Base-by-base conservation (phyloP, 2,797 vertebrate genomes). In the Tamandua tetradactyla region DNA sequence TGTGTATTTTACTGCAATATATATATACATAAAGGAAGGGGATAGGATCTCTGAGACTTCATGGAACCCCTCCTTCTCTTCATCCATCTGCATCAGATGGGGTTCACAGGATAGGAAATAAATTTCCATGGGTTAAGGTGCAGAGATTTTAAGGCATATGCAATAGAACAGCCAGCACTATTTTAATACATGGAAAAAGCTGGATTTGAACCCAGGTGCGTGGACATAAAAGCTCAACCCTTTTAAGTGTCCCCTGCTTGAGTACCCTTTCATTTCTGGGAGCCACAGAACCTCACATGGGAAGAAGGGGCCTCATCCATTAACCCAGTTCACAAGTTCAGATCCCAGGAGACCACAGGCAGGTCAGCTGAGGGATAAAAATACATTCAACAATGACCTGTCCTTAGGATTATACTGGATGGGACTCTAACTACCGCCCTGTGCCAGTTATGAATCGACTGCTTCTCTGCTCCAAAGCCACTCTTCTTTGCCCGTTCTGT, bases 161-260 rank as follows among this genome's bases (percentile, higher is more conserved):
- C 18, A 15, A 35, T 30, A 35, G 59, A 69, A 2, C 20, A 17
- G 59, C 27, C 11, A 22, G 72, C 23, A 27, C 14, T 35, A 17
- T 1, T 1, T 15, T 42, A 71, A 62, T 13, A 30, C 11, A 13
- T 2, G 15, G 30, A 20, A 32, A 42, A 44, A 27, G 25, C 87
- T 87, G 81, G 32, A 18, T 44, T 25, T 37, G 44, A 86, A 42
- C 35, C 52, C 80, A 79, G 57, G 47, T 2, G 3, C 15, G 68
- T 64, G 35, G 71, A 52, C 74, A 52, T 81, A 55, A 93, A n/a
- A 69, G 37, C 57, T 86, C 88, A 42, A 68, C 13, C 23, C n/a
- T 76, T 49, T 61, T 35, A 47, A 72, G 15, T 7, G 18, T 27
- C 13, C 37, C 9, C 47, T 49, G 2, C 37, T 64, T 8, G 55